Conservation (phyloP, 2,888 invertebrate species). For the Drosophila monieri region DNA sequence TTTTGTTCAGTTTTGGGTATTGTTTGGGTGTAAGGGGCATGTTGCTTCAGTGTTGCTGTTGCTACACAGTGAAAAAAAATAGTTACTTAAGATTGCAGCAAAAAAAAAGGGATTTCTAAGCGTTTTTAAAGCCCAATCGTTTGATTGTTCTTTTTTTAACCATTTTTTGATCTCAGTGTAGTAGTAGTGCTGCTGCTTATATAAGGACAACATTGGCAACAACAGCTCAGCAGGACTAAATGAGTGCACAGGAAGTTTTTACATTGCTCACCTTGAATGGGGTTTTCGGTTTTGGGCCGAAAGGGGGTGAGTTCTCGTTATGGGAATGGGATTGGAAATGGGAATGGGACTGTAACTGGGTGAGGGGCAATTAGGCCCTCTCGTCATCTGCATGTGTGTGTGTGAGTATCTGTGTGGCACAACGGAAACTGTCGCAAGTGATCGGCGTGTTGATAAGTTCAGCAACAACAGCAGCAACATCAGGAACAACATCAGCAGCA, state of each 20-base stretch:
- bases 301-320: constrained; percentile 6
- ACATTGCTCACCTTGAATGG: constrained; percentile 68
- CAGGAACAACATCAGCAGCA: constrained; percentile 29
- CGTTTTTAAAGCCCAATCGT: background rate
- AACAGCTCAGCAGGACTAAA: constrained; percentile 54
- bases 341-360: constrained; percentile 32
- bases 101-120: background rate
- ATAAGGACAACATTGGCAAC: constrained; percentile 53
- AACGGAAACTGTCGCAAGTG: constrained; percentile 81
- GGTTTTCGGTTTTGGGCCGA: constrained; percentile 11
- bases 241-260: constrained; percentile 74
- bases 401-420: constrained; percentile 49
- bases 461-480: constrained; percentile 40
- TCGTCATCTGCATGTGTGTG: constrained; percentile 17
- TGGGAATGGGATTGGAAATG: constrained; percentile 37
- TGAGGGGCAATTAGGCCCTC: constrained; percentile 48
- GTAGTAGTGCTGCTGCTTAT: constrained; percentile 47
- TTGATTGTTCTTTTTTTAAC: background rate
- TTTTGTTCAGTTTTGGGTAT: constrained; percentile 41
- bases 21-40: constrained; percentile 51
- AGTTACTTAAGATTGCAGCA: background rate
- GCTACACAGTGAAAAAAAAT: background rate
- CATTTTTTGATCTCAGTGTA: constrained; percentile 17
- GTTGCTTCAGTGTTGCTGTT: constrained; percentile 24
- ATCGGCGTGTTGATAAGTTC: constrained; percentile 80